Evolutionary conservation across 2,888 invertebrate genomes (phyloP).

Genomic region (Liodrosophila aerea): DNA sequence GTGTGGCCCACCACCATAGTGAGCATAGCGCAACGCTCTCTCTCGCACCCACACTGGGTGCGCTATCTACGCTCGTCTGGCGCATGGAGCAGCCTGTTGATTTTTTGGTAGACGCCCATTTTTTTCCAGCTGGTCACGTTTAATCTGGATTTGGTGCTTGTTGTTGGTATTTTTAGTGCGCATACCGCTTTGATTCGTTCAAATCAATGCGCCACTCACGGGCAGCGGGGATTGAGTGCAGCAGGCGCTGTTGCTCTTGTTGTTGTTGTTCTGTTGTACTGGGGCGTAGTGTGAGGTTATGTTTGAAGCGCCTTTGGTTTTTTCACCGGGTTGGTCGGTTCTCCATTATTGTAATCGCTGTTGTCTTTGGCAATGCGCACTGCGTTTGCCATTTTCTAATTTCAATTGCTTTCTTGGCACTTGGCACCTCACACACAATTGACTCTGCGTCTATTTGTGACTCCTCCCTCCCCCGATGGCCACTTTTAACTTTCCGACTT

Average conservation of each 20-base stretch:
- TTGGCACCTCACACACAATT: too few species aligned
- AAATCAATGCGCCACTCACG: conserved; percentile 72
- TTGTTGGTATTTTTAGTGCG: conserved; percentile 80
- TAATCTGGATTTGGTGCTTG: conserved; percentile 72
- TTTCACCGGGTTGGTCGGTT: conserved; percentile 29
- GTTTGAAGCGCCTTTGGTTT: conserved; percentile 70
- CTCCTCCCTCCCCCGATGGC: neutral
- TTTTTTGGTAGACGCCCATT: conserved; percentile 61
- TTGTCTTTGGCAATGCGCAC: too few species aligned
- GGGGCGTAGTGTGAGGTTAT: conserved; percentile 34
- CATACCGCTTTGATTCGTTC: conserved; percentile 79
- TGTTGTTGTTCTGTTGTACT: too few species aligned
- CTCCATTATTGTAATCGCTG: conserved; percentile 57
- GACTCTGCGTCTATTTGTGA: conserved; percentile 12
- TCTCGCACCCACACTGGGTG: neutral
- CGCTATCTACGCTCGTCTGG: conserved; percentile 2
- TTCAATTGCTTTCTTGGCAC: conserved; percentile 67
- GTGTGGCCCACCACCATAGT: conserved; percentile 68
- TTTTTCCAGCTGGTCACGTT: conserved; percentile 66
- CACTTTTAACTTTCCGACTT: conserved; percentile 46
- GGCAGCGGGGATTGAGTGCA: conserved; percentile 35
- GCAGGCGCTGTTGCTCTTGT: too few species aligned
- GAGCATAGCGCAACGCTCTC: neutral
- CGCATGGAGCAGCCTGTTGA: conserved; percentile 57
- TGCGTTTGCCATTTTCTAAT: conserved; percentile 65